Conservation (phyloP, 2,888 invertebrate genomes). For the Leucania comma region DNA sequence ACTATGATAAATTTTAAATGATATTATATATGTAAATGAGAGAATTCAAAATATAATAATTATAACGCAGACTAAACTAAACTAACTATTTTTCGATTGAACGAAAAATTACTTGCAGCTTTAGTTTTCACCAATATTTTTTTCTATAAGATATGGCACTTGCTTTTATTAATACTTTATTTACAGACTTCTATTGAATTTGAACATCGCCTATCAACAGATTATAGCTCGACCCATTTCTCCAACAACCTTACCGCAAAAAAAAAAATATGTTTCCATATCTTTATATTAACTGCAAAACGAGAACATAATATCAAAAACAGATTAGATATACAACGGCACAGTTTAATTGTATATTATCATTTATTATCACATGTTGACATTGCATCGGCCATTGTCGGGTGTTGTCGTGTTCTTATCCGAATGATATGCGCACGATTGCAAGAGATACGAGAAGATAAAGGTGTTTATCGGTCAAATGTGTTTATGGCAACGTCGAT, state of each 20-base stretch:
- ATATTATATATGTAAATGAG: too few species aligned
- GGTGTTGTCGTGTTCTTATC: slow-evolving; percentile 55
- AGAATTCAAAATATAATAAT: too few species aligned
- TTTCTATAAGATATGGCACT: neutral
- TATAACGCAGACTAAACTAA: too few species aligned
- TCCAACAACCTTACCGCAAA: neutral
- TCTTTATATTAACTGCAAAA: slow-evolving; percentile 28
- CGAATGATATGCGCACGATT: slow-evolving; percentile 58
- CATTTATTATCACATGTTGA: slow-evolving; percentile 54
- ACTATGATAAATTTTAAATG: too few species aligned
- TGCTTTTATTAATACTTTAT: too few species aligned
- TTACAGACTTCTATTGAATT: slow-evolving; percentile 1
- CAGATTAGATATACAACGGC: slow-evolving; percentile 56
- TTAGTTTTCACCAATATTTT: neutral
- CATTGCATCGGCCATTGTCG: slow-evolving; percentile 58
- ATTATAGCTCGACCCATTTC: slow-evolving; percentile 31
- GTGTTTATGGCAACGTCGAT: slow-evolving; percentile 30
- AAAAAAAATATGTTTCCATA: slow-evolving; percentile 31
- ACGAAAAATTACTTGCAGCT: too few species aligned
- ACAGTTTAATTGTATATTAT: slow-evolving; percentile 54
- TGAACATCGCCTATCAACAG: neutral
- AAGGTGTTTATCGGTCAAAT: slow-evolving; percentile 65
- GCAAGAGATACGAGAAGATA: slow-evolving; percentile 57
- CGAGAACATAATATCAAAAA: slow-evolving; percentile 42
- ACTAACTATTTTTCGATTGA: too few species aligned